Evolutionary conservation across 2,888 invertebrate genomes (phyloP).

Genomic region (Sinhomidia bicolor): DNA sequence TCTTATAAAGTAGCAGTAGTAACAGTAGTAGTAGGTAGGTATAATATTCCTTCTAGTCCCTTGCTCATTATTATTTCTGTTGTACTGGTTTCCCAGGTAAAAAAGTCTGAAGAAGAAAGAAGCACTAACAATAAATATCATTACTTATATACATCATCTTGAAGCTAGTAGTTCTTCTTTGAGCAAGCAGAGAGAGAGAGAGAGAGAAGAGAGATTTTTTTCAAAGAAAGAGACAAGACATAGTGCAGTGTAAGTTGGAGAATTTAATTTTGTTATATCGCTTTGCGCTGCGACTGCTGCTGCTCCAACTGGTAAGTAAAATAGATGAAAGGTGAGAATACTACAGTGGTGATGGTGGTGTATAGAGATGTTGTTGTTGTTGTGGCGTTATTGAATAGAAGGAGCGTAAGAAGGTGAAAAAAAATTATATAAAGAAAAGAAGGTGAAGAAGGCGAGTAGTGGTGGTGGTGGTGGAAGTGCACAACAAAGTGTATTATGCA

Average conservation of each 20-base stretch:
- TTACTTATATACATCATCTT: slow-evolving; percentile 34
- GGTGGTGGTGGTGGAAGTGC: slow-evolving; percentile 5
- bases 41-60: not conserved
- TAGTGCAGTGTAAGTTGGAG: not conserved
- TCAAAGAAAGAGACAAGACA: not conserved
- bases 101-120: slow-evolving; percentile 1
- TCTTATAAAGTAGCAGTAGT: too few relatives aligned
- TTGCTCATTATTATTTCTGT: slow-evolving; percentile 56
- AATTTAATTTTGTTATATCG: slow-evolving; percentile 50
- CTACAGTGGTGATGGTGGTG: too few relatives aligned
- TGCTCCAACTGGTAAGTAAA: not conserved
- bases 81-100: slow-evolving; percentile 35
- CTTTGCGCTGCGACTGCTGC: too few relatives aligned
- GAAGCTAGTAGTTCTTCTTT: slow-evolving; percentile 26
- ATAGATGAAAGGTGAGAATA: slow-evolving; percentile 54
- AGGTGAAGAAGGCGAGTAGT: not conserved
- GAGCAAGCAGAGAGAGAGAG: slow-evolving; percentile 19
- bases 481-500: too few relatives aligned
- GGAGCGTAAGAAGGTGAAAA: not conserved
- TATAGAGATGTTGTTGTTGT: not conserved
- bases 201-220: slow-evolving; percentile 5
- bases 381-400: not conserved
- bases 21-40: too few relatives aligned
- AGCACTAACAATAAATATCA: slow-evolving; percentile 58
- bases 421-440: not conserved